Base-by-base conservation (phyloP, 2,113 vertebrate species). In the Neodon shergylaensis region DNA sequence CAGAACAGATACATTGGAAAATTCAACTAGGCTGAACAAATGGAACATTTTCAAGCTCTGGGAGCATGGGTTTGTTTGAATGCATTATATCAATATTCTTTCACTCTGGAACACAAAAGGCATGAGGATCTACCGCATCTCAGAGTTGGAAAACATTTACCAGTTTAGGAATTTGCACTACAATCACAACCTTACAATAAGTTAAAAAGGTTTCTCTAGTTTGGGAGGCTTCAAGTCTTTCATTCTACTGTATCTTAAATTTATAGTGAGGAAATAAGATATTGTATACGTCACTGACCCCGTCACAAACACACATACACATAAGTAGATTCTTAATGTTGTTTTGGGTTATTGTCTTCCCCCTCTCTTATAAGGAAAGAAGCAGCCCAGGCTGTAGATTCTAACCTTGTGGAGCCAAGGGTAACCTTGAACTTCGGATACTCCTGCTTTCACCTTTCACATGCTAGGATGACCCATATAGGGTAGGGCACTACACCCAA, bases 271-370 rank as follows among this genome's bases (percentile, higher is more conserved):
- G 0, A 8, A 44, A 85, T 47, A 63, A 28, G 4, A 33, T 12
- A 47, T 1, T 28, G 1, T 33, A 31, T n/a, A 54, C 5, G 1
- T 44, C 19, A 16, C n/a, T 54, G 33, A 28, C 39, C 4, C 4
- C 1, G 1, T 17, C 31, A 4, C 44, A 47, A 24, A 17, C 6
- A 24, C 14, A 44, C n/a, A 24, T 5, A 3, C 12, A 3, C 7
- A 31, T 6, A 2, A 72, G 87, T 3, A 2, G 1, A 7, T 94
- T 49, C 72, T 63, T 42, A 44, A 44, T 58, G 31, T 66, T 68
- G 66, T 24, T 49, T 33, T 1, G 1, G 66, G 4, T 49, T 79
- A 2, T 66, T 85, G 8, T 22, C 21, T 21, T 72, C 70, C n/a
- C 7, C 36, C 3, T 19, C 16, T 17, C 68, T 7, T 1, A 33